These are phyloP conservation scores for Drosophila micromelanica DNA, from an alignment of 1,140 invertebrate species.

Conservation along the genomic window DNA sequence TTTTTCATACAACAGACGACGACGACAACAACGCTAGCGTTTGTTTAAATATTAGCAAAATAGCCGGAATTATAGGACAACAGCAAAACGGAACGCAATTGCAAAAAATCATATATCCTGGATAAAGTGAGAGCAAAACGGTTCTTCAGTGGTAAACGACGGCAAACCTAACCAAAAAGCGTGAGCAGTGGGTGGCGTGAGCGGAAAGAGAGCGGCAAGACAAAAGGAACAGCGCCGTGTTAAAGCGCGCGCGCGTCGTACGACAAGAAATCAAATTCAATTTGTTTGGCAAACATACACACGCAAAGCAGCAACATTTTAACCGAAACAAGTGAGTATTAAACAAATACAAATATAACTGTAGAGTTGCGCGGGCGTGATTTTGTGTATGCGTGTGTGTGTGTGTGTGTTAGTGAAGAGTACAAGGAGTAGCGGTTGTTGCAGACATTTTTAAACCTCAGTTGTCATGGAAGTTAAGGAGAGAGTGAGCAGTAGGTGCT, in stretches of 20 bases:
- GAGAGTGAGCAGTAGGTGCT: conserved; percentile 6
- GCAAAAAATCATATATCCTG: conserved; percentile 36
- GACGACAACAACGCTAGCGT: conserved; percentile 40
- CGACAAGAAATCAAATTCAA: conserved; percentile 47
- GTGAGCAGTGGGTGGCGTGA: conserved; percentile 23
- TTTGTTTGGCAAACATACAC: conserved; percentile 45
- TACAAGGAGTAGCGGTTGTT: conserved; percentile 12
- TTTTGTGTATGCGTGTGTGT: not conserved
- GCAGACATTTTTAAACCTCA: conserved; percentile 17
- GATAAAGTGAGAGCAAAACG: conserved; percentile 28
- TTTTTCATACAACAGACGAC: conserved; percentile 43
- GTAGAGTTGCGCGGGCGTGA: not conserved
- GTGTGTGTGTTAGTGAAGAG: conserved; percentile 1
- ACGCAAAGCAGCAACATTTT: conserved; percentile 38
- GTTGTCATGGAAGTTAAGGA: conserved; percentile 34
- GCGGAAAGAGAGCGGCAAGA: conserved; percentile 21
- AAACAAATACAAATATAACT: conserved; percentile 35
- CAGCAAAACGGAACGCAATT: conserved; percentile 15
- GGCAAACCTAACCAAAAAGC: conserved; percentile 2
- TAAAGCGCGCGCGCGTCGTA: conserved; percentile 58
- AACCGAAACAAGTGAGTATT: conserved; percentile 74
- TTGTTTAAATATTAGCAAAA: conserved; percentile 50
- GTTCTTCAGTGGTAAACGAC: conserved; percentile 7
- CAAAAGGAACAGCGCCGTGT: conserved; percentile 54
- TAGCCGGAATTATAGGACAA: conserved; percentile 39